Evolutionary conservation across 2,888 invertebrate species (phyloP).

Genomic region (Lordiphosa andalusiaca): DNA sequence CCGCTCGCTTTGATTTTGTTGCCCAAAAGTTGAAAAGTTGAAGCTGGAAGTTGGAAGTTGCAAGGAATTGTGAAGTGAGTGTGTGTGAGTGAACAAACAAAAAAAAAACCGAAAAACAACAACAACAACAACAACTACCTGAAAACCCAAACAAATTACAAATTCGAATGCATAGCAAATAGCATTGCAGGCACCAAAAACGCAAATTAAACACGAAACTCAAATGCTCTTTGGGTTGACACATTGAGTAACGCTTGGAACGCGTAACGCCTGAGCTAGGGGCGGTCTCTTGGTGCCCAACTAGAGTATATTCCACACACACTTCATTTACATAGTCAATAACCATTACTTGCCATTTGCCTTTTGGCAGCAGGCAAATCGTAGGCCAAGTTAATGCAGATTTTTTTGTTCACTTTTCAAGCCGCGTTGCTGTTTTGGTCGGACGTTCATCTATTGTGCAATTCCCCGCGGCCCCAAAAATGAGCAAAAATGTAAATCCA

Average conservation of each 20-base stretch:
- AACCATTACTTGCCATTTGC: too few relatives aligned
- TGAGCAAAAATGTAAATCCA: background rate
- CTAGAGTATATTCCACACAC: too few relatives aligned
- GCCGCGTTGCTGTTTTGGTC: too few relatives aligned
- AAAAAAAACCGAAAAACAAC: constrained; percentile 7
- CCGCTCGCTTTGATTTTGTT: constrained; percentile 25
- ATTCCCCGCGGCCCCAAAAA: constrained; percentile 11
- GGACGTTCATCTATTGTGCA: too few relatives aligned
- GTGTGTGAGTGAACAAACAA: constrained; percentile 4
- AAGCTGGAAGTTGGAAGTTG: constrained; percentile 1
- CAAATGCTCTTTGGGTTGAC: too few relatives aligned
- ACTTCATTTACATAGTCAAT: too few relatives aligned
- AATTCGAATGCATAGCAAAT: constrained; percentile 44
- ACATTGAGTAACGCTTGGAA: too few relatives aligned
- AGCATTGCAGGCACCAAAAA: too few relatives aligned
- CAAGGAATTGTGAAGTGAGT: constrained; percentile 5
- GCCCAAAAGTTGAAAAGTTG: background rate
- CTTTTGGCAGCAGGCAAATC: constrained; percentile 21
- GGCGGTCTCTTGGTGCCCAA: too few relatives aligned
- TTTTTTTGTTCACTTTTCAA: constrained; percentile 14
- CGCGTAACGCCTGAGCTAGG: too few relatives aligned
- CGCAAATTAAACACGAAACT: too few relatives aligned
- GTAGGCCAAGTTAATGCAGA: constrained; percentile 54
- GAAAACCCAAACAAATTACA: constrained; percentile 30
- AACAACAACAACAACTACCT: too few relatives aligned